Conservation (phyloP, 2,888 invertebrate species). For the Zhengitettix transpicula region DNA sequence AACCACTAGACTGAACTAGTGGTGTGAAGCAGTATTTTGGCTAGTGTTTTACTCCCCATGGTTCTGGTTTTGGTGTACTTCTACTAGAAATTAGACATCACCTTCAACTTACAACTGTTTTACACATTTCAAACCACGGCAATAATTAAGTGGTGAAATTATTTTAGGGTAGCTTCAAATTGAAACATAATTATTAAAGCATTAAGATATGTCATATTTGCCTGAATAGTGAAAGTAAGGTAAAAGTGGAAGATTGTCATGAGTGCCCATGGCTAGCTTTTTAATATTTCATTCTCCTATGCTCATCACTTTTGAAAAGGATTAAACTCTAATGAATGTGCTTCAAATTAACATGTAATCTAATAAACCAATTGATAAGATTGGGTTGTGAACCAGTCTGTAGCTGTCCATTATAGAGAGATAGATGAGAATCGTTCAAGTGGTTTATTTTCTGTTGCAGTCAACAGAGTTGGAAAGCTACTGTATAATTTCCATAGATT, state of each 20-base stretch:
- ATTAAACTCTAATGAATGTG: not conserved
- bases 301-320: not conserved
- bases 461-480: no score
- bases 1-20: conserved; percentile 6
- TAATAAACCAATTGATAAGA: conserved; percentile 12
- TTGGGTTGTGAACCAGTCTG: conserved; percentile 11
- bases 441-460: no score
- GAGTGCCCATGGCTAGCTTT: not conserved
- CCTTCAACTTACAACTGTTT: conserved; percentile 15
- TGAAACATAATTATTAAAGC: not conserved
- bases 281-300: no score
- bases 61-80: conserved; percentile 12
- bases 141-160: conserved; percentile 2
- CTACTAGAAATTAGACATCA: conserved; percentile 3
- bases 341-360: not conserved
- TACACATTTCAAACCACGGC: not conserved
- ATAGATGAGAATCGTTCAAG: conserved; percentile 5
- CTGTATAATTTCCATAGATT: no score
- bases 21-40: conserved; percentile 2
- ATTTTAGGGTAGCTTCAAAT: no score
- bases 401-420: conserved; percentile 11
- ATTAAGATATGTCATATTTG: not conserved
- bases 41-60: not conserved
- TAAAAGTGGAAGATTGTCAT: conserved; percentile 1
- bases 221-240: not conserved